Evolutionary conservation across 2,888 invertebrate species (phyloP), one percentile per base, ranked within the genome.

Genomic region (Dryadula phaetusa): DNA sequence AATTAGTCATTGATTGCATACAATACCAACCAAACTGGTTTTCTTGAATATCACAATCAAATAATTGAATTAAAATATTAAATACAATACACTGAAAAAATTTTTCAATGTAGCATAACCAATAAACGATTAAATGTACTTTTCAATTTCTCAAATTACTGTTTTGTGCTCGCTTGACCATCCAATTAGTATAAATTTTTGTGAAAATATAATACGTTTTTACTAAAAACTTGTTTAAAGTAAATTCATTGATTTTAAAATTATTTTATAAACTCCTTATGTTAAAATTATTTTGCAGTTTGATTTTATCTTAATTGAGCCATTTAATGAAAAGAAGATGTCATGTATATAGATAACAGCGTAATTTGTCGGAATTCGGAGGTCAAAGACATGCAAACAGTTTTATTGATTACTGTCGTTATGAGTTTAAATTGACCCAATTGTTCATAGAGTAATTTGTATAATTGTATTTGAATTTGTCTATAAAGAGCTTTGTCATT

Each of bases 331-430:
- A 40, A 56, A 37, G 20, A 54, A 54, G 56, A 56, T 56, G 40
- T 40, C 56, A 16, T 56, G 22, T 56, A 0, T 16, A 16, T 10
- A 56, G 56, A 40, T 40, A 25, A 56, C 10, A 65, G 60, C 47
- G 65, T 63, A 65, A 65, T 64, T 66, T 53, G 58, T 64, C 52
- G 20, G 56, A 56, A 32, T 58, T 44, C 25, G 70, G 75, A 76
- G 79, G 80, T 85, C 79, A 80, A 77, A 82, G 79, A 79, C 81
- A 82, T 83, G 82, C 79, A 82, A 86, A 84, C 82, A 78, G 77
- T 79, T 84, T 81, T 78, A 84, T 84, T 82, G 81, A 72, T 78
- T 76, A 74, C 76, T 73, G 77, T 79, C 76, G 52, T 52, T 72
- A 73, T 71, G 74, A 75, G 73, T 74, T 75, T 74, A 74, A 69